Conservation (phyloP, 1,140 invertebrate genomes). For the Apis cerana region DNA sequence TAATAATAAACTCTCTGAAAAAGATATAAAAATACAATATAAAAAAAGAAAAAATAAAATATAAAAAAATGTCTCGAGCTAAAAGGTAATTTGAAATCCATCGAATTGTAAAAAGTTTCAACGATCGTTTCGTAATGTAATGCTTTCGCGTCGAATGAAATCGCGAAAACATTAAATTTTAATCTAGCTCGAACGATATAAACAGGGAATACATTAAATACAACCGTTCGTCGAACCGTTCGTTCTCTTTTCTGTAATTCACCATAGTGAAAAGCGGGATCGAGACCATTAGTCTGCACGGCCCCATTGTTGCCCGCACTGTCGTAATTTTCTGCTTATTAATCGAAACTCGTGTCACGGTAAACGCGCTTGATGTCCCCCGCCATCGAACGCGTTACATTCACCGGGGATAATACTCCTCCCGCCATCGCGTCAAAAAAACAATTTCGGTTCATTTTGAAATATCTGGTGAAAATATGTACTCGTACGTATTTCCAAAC, state of each 20-base stretch:
- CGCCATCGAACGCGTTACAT: not conserved
- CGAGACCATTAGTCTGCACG: slow-evolving; percentile 26
- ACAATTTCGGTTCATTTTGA: slow-evolving; percentile 4
- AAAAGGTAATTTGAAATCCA: not conserved
- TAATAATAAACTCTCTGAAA: too few relatives aligned
- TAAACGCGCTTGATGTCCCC: slow-evolving; percentile 4
- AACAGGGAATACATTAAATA: slow-evolving; percentile 8
- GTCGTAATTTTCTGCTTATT: slow-evolving; percentile 74
- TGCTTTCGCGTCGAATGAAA: not conserved
- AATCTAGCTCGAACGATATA: not conserved
- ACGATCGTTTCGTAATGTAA: not conserved
- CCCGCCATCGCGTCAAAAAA: not conserved
- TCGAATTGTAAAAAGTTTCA: not conserved
- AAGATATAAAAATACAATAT: not conserved
- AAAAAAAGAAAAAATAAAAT: not conserved
- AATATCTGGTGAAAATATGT: too few relatives aligned
- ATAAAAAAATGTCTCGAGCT: not conserved
- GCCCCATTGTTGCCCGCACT: slow-evolving; percentile 21
- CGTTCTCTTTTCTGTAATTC: slow-evolving; percentile 31
- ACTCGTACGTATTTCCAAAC: not conserved
- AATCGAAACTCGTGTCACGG: slow-evolving; percentile 68
- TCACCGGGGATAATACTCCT: not conserved
- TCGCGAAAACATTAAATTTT: not conserved
- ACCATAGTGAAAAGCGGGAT: not conserved
- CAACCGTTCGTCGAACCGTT: not conserved